Evolutionary conservation across 2,113 vertebrate genomes (phyloP).

Genomic region (Casuarius casuarius): DNA sequence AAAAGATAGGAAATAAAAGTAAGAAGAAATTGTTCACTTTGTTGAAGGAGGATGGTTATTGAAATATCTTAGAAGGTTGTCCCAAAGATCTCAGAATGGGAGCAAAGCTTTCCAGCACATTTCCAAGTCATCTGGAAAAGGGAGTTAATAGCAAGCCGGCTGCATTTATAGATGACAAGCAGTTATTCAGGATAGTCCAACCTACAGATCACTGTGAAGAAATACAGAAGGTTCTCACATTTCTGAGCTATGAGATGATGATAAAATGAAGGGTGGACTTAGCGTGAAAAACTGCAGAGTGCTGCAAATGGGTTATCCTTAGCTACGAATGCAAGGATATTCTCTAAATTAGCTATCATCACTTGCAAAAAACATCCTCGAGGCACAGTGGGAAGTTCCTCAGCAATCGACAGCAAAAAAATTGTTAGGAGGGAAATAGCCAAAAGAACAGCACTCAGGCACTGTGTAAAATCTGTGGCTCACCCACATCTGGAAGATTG

Average conservation of each 20-base stretch:
- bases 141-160: background rate
- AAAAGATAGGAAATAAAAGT: background rate
- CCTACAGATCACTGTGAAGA: background rate
- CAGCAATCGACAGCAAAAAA: background rate
- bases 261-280: background rate
- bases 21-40: background rate
- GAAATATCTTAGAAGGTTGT: background rate
- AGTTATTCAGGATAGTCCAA: background rate
- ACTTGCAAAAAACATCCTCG: constrained; percentile 1
- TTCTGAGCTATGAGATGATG: constrained; percentile 6
- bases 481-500: background rate
- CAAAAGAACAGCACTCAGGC: background rate
- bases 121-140: background rate
- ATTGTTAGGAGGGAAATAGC: background rate
- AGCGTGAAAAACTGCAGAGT: constrained; percentile 14
- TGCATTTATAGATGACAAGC: background rate
- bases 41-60: background rate
- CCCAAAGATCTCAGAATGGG: background rate
- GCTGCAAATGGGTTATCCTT: constrained; percentile 21
- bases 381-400: constrained; percentile 9
- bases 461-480: background rate
- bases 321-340: background rate
- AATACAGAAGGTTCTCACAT: constrained; percentile 15
- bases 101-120: background rate
- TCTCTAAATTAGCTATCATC: constrained; percentile 20